These are phyloP conservation scores for Aphyosemion australe DNA, from an alignment of 2,113 vertebrate species.

Conservation along the genomic window DNA sequence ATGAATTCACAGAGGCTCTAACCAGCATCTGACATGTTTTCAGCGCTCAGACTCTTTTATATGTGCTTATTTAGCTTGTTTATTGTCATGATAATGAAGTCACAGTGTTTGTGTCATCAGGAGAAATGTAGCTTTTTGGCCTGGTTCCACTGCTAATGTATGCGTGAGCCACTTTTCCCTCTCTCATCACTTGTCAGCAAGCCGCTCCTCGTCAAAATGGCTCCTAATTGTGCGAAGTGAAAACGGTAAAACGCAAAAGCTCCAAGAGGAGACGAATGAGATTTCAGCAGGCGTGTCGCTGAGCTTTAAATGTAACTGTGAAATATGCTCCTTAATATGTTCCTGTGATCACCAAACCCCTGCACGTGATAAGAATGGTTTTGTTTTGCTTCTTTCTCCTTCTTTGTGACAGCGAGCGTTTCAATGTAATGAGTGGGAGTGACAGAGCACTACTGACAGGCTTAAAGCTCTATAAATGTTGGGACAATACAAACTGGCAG, in stretches of 20 bases:
- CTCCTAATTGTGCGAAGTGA: conserved; percentile 63
- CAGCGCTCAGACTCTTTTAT: conserved; percentile 68
- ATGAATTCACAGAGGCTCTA: conserved; percentile 51
- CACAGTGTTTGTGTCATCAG: conserved; percentile 71
- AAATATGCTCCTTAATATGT: conserved; percentile 63
- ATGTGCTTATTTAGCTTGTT: conserved; percentile 73
- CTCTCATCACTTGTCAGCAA: conserved; percentile 63
- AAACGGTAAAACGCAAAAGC: conserved; percentile 46
- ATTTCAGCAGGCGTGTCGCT: conserved; percentile 33
- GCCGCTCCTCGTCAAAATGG: conserved; percentile 56
- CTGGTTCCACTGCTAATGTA: conserved; percentile 70
- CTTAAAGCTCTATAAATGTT: conserved; percentile 69
- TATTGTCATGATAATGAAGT: conserved; percentile 78
- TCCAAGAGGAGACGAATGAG: conserved; percentile 47
- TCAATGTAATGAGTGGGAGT: conserved; percentile 67
- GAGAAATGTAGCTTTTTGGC: conserved; percentile 73
- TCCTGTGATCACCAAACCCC: conserved; percentile 64
- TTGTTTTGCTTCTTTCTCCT: conserved; percentile 1
- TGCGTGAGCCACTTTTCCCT: conserved; percentile 62
- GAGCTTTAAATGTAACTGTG: conserved; percentile 52
- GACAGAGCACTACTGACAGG: conserved; percentile 61
- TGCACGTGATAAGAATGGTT: conserved; percentile 36
- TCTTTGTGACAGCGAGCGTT: conserved; percentile 50
- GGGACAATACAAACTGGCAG: conserved; percentile 69
- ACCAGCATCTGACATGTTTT: conserved; percentile 47